Conservation (phyloP, 1,140 invertebrate genomes). For the Amyelois transitella region DNA sequence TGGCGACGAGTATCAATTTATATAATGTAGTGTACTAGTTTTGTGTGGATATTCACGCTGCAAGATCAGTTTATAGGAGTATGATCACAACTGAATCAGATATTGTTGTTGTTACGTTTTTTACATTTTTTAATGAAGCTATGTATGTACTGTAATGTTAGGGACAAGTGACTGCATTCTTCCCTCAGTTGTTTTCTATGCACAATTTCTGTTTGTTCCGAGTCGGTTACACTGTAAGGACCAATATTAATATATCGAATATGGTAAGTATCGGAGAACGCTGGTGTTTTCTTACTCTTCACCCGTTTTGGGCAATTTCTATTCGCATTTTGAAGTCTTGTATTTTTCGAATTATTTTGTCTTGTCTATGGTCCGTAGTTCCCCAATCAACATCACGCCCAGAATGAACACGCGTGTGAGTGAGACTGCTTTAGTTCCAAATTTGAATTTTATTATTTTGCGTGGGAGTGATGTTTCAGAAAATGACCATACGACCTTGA, state of each 20-base stretch:
- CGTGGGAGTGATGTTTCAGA: neutral
- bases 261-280: slow-evolving; percentile 6
- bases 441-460: neutral
- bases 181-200: slow-evolving; percentile 10
- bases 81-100: slow-evolving; percentile 15
- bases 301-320: neutral
- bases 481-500: neutral
- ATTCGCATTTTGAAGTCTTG: neutral
- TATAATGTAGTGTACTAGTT: slow-evolving; percentile 27
- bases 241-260: slow-evolving; percentile 19
- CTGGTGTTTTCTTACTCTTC: neutral
- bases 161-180: slow-evolving; percentile 8
- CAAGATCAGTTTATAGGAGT: slow-evolving; percentile 19
- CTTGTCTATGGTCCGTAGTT: neutral
- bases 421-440: neutral
- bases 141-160: slow-evolving; percentile 10
- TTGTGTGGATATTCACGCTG: slow-evolving; percentile 29
- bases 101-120: slow-evolving; percentile 43
- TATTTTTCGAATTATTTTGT: slow-evolving; percentile 5
- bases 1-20: slow-evolving; percentile 22
- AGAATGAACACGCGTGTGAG: too few relatives aligned
- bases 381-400: neutral
- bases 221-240: slow-evolving; percentile 15
- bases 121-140: slow-evolving; percentile 34
- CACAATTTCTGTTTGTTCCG: slow-evolving; percentile 11